Percentiles rank a stretch among this genome's conserved stretches.
Evolutionary conservation across 2,888 invertebrate genomes (phyloP).

Genomic region (Amphimallon solstitiale): DNA sequence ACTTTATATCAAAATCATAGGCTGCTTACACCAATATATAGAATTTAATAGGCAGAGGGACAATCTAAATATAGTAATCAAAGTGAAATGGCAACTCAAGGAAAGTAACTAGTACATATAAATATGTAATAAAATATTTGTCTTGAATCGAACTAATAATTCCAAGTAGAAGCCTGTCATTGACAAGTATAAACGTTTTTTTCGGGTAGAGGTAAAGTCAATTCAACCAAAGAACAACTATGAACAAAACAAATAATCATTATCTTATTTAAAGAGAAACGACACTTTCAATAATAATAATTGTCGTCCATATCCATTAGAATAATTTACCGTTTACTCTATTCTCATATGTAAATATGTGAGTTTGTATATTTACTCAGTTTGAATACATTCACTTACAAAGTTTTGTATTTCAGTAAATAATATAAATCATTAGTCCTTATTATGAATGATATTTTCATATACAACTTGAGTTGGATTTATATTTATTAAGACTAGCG

Average conservation of each 20-base stretch:
- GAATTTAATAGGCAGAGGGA: not conserved
- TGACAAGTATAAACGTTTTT: conserved; percentile 59
- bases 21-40: no score
- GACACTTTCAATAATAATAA: conserved; percentile 21
- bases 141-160: conserved; percentile 51
- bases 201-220: conserved; percentile 50
- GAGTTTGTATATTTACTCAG: no score
- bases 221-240: conserved; percentile 50
- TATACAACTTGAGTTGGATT: no score
- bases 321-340: conserved; percentile 7
- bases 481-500: no score
- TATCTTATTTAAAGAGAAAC: conserved; percentile 41
- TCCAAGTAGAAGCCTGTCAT: conserved; percentile 56
- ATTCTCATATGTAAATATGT: not conserved
- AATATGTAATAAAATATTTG: conserved; percentile 39
- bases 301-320: not conserved
- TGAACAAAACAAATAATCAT: conserved; percentile 53
- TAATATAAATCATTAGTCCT: no score
- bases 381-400: no score
- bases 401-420: no score
- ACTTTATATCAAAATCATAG: no score
- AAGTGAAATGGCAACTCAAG: no score
- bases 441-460: no score
- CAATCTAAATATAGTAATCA: no score
- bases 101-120: no score